Conservation (phyloP, 2,888 invertebrate genomes). For the Ectemnius lituratus region DNA sequence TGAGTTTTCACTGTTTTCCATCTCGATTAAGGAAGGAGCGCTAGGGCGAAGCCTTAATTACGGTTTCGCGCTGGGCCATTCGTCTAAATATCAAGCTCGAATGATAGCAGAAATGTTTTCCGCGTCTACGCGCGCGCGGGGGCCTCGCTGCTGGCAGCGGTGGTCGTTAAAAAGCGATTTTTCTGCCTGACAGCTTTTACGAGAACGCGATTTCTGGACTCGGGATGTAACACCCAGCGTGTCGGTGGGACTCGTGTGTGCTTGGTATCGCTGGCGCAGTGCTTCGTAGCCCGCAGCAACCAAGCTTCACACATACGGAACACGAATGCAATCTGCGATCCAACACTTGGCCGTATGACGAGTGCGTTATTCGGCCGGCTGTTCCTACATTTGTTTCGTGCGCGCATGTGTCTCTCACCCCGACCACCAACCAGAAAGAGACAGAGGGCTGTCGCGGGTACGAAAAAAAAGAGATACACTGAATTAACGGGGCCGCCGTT, state of each 20-base stretch:
- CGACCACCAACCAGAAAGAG: slow-evolving; percentile 1
- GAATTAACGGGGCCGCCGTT: no score
- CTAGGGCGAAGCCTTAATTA: neutral
- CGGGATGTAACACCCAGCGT: neutral
- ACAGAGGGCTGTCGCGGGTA: slow-evolving; percentile 15
- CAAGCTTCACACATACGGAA: no score
- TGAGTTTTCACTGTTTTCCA: slow-evolving; percentile 2
- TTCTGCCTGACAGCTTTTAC: slow-evolving; percentile 45
- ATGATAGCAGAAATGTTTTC: slow-evolving; percentile 26
- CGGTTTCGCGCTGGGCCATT: slow-evolving; percentile 4
- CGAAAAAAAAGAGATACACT: no score
- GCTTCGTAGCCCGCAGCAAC: no score
- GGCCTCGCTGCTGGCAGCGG: neutral
- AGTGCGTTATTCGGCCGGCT: slow-evolving; percentile 31
- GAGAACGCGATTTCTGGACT: slow-evolving; percentile 32
- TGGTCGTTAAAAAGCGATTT: slow-evolving; percentile 51
- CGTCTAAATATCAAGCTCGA: neutral
- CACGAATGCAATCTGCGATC: no score
- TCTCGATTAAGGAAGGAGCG: slow-evolving; percentile 1
- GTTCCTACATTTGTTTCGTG: slow-evolving; percentile 33
- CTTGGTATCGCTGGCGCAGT: no score
- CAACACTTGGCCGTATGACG: slow-evolving; percentile 19
- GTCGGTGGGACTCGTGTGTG: no score
- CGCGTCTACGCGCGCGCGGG: slow-evolving; percentile 7
- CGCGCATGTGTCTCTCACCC: neutral